Conservation (phyloP, 2,797 vertebrate species). For the Pangasius djambal region DNA sequence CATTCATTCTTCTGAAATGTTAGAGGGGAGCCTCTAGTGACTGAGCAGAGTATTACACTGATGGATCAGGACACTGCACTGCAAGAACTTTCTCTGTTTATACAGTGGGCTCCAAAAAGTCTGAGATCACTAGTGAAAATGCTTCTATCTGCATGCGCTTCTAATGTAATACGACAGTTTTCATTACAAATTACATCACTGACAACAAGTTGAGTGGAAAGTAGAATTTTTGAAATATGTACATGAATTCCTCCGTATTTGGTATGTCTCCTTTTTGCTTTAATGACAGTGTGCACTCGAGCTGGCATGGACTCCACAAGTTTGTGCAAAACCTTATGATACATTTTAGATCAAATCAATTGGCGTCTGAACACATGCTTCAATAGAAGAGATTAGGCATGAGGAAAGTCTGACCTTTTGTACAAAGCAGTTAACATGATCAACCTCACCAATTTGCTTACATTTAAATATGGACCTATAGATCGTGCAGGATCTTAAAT, state of each 20-base stretch:
- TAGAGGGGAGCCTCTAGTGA: conserved; percentile 12
- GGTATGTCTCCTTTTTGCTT: background rate
- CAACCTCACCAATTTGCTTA: background rate
- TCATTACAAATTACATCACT: background rate
- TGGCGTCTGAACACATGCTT: background rate
- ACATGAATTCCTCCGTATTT: background rate
- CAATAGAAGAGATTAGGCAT: background rate
- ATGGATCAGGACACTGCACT: background rate
- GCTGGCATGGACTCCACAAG: background rate
- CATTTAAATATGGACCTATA: background rate
- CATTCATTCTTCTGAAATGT: background rate
- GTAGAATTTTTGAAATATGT: background rate
- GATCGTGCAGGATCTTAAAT: background rate
- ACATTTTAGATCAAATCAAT: background rate
- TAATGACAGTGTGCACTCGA: background rate
- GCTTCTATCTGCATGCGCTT: background rate
- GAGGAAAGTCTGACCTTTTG: background rate
- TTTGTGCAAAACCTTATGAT: background rate
- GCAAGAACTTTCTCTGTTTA: background rate
- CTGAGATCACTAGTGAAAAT: background rate
- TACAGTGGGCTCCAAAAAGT: background rate
- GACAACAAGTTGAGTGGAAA: background rate
- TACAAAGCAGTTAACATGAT: background rate
- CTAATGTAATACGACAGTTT: background rate
- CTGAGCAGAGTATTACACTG: conserved; percentile 1